Evolutionary conservation across 2,888 invertebrate species (phyloP).

Genomic region (Oscheius onirici): DNA sequence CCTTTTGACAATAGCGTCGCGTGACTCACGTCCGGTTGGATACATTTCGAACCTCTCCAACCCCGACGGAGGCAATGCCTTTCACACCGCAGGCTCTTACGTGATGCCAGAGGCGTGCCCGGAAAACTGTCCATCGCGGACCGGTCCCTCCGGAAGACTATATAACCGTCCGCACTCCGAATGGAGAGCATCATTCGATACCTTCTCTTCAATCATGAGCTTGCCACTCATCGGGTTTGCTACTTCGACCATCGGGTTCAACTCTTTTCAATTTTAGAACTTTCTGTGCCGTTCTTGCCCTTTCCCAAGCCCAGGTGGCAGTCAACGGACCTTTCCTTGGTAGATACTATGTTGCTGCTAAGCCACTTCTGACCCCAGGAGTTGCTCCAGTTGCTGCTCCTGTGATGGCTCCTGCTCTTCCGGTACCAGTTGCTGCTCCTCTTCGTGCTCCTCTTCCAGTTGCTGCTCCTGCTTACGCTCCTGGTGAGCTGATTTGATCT

Average conservation of each 20-base stretch:
- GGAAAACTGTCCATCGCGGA: conserved; percentile 16
- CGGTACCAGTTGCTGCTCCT: conserved; percentile 37
- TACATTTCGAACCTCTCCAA: too few species aligned
- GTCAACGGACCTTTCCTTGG: conserved; percentile 54
- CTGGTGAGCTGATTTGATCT: not conserved
- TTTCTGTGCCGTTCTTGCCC: conserved; percentile 46
- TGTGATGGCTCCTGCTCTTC: conserved; percentile 24
- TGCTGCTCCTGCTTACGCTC: conserved; percentile 30
- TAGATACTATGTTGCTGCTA: conserved; percentile 53
- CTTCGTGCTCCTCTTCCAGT: conserved; percentile 2
- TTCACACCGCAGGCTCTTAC: conserved; percentile 11
- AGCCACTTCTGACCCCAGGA: conserved; percentile 52
- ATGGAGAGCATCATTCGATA: conserved; percentile 24
- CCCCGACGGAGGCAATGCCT: too few species aligned
- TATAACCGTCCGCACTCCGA: conserved; percentile 16
- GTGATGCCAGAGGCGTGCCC: conserved; percentile 24
- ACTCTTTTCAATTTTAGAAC: conserved; percentile 32
- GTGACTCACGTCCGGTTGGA: too few species aligned
- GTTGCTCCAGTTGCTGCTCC: conserved; percentile 41
- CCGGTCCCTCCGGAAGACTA: conserved; percentile 26
- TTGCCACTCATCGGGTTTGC: conserved; percentile 19
- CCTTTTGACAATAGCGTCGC: too few species aligned
- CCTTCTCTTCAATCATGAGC: conserved; percentile 18
- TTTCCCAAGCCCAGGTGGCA: conserved; percentile 50
- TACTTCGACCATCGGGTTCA: not conserved